Conservation (phyloP, 2,888 invertebrate species). For the Nysson spinosus region DNA sequence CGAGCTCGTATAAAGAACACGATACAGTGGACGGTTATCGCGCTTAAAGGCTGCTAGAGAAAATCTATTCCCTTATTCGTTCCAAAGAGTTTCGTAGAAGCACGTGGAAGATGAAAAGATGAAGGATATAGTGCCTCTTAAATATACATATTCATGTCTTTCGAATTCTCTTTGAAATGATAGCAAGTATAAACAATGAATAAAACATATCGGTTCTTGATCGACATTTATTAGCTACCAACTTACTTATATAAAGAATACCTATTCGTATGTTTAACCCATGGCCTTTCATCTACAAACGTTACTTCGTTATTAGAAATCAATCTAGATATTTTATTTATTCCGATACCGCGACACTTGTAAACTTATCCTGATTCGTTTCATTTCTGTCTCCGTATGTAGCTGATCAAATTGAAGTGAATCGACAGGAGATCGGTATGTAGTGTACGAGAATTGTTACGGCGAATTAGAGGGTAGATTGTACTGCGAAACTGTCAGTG, state of each 20-base stretch:
- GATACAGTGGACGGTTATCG: constrained; percentile 18
- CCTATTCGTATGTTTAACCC: too few relatives aligned
- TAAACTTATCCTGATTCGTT: too few relatives aligned
- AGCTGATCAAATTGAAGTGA: too few relatives aligned
- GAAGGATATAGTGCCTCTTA: constrained; percentile 8
- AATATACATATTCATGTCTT: constrained; percentile 28
- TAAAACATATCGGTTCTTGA: constrained; percentile 28
- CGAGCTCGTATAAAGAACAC: constrained; percentile 17
- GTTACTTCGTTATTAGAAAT: too few relatives aligned
- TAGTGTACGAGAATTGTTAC: too few relatives aligned
- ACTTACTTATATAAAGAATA: too few relatives aligned
- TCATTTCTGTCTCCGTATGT: too few relatives aligned
- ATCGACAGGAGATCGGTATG: too few relatives aligned
- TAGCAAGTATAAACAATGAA: constrained; percentile 22
- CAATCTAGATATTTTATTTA: too few relatives aligned
- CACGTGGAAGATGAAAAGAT: not conserved
- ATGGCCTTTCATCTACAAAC: too few relatives aligned
- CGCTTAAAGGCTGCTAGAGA: not conserved
- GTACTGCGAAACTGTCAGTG: not conserved
- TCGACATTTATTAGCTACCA: not conserved
- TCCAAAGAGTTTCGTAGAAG: not conserved
- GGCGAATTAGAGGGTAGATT: too few relatives aligned
- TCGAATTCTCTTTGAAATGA: constrained; percentile 4
- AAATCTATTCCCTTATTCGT: not conserved
- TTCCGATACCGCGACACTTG: too few relatives aligned